These are phyloP conservation scores for Huso huso DNA, from an alignment of 2,797 vertebrate species.

Conservation along the genomic window DNA sequence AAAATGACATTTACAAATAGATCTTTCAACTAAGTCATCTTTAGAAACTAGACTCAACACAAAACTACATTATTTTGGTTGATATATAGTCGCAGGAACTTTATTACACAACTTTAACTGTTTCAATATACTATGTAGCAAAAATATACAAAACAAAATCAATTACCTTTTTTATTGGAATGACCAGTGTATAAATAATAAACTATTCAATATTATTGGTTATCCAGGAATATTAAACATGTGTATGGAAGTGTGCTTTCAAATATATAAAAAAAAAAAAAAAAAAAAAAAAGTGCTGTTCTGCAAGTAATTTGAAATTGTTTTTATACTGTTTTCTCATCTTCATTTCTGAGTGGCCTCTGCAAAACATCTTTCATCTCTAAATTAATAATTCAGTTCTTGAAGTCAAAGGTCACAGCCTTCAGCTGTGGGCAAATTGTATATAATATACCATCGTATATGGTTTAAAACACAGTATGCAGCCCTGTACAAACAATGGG, in stretches of 20 bases:
- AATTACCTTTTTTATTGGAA: constrained; percentile 61
- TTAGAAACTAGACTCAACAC: constrained; percentile 42
- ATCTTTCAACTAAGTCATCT: constrained; percentile 53
- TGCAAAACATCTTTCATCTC: constrained; percentile 23
- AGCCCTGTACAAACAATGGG: constrained; percentile 27
- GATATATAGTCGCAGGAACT: constrained; percentile 41
- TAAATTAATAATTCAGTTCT: not conserved
- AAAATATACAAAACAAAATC: constrained; percentile 85
- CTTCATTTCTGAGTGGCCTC: constrained; percentile 47
- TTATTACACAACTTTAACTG: constrained; percentile 51
- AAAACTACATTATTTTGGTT: constrained; percentile 46
- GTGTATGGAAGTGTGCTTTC: constrained; percentile 47
- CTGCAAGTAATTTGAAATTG: constrained; percentile 15
- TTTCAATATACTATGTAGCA: constrained; percentile 68
- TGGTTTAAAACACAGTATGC: constrained; percentile 23
- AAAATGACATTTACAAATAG: constrained; percentile 60
- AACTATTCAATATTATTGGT: constrained; percentile 58
- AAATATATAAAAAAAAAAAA: constrained; percentile 44
- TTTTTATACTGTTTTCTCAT: constrained; percentile 28
- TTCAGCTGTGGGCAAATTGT: not conserved
- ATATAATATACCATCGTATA: constrained; percentile 17
- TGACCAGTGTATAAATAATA: constrained; percentile 82
- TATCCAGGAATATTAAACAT: constrained; percentile 50
- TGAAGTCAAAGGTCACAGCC: not conserved
- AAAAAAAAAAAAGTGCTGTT: constrained; percentile 37